Evolutionary conservation across 2,113 vertebrate species (phyloP).

Genomic region (Gracilinanus agilis): DNA sequence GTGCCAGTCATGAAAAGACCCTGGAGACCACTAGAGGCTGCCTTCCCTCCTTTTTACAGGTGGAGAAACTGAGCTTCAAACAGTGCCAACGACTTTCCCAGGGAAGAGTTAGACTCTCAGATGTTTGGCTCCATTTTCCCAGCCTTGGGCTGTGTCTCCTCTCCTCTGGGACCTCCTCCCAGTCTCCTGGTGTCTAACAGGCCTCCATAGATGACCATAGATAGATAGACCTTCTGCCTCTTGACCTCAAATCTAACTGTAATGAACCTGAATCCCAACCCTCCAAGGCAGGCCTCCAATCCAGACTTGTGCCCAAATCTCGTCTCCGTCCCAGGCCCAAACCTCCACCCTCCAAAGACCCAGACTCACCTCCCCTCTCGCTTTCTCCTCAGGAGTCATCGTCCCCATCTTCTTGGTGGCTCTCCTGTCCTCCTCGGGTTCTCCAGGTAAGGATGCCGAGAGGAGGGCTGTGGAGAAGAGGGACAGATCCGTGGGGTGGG

Average conservation of each 20-base stretch:
- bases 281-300: background rate
- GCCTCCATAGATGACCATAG: background rate
- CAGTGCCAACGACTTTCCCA: background rate
- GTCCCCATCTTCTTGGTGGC: background rate
- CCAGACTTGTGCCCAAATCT: background rate
- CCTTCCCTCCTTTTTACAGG: background rate
- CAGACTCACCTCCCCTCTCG: background rate
- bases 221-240: background rate
- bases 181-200: background rate
- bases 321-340: background rate
- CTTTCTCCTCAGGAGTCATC: background rate
- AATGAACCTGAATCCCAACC: background rate
- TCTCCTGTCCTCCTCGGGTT: background rate
- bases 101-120: background rate
- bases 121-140: background rate
- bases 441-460: background rate
- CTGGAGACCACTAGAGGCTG: background rate
- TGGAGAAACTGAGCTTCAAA: background rate
- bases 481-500: background rate
- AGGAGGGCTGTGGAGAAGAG: background rate
- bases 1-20: background rate
- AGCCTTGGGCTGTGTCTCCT: background rate
- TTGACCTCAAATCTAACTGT: background rate
- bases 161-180: background rate
- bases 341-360: background rate